phyloP scores from a whole-genome alignment of 2,888 invertebrate species.

The Lithophane socia region DNA sequence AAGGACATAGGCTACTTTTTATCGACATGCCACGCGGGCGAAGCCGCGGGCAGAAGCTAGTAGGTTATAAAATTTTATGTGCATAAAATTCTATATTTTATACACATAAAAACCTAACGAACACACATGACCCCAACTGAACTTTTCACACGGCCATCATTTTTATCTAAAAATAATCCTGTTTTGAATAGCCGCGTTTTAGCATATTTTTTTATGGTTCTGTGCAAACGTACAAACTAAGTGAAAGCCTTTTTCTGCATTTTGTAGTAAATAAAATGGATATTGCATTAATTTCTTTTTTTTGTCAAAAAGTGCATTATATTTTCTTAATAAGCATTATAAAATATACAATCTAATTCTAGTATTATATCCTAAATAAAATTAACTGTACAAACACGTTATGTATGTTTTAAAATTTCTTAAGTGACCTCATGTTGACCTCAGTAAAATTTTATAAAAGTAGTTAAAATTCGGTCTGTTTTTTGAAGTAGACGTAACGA shows the following conservation, averaged over 20 bases:
- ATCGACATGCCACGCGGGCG: too few relatives aligned
- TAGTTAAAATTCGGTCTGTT: background rate
- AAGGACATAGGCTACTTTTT: too few relatives aligned
- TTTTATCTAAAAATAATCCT: slow-evolving; percentile 49
- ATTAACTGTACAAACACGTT: too few relatives aligned
- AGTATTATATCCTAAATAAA: too few relatives aligned
- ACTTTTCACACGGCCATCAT: slow-evolving; percentile 17
- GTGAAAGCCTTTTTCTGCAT: background rate
- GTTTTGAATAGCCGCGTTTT: slow-evolving; percentile 38
- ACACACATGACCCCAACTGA: slow-evolving; percentile 2
- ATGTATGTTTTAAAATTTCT: too few relatives aligned
- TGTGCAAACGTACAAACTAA: background rate
- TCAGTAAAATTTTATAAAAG: background rate
- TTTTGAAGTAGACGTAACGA: background rate
- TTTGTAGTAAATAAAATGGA: background rate
- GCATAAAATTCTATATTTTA: background rate
- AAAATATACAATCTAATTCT: too few relatives aligned
- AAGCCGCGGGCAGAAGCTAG: too few relatives aligned
- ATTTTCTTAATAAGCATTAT: too few relatives aligned
- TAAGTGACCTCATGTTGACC: background rate
- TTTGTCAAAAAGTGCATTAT: too few relatives aligned
- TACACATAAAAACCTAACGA: slow-evolving; percentile 10
- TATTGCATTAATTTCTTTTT: too few relatives aligned
- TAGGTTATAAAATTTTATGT: too few relatives aligned
- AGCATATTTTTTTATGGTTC: slow-evolving; percentile 24